Base-by-base conservation (phyloP, 2,888 invertebrate species). In the Erebia ligea region DNA sequence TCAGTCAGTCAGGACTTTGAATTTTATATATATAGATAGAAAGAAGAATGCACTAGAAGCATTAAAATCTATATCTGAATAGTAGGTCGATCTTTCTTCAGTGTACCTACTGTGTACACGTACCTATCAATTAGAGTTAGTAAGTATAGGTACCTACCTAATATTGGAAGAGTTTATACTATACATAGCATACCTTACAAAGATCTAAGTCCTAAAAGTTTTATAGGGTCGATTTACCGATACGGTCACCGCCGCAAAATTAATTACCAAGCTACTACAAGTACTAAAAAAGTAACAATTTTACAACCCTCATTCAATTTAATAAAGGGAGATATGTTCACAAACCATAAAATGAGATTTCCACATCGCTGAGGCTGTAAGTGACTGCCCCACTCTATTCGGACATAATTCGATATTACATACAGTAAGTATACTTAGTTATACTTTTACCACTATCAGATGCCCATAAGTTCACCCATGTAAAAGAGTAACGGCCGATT, bases 261-360 rank as follows among this genome's bases (percentile, higher is more conserved):
- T 40, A 59, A 67, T 67, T 61, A 52, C 40, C 40, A 61, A n/a
- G 40, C 15, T 19, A 34, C 34, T 34, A 34, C 34, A n/a, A 67
- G 17, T 50, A 52, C 48, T 67, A 25, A 64, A 71, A 70, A 69
- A 68, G 48, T 66, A 68, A 42, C 67, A 67, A 66, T 69, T 74
- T 69, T 63, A 64, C 40, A 67, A 56, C 75, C 68, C 73, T 62
- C 76, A 75, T 76, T 74, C 78, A 78, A 82, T 82, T 81, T 81
- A 84, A 84, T 84, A 83, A 82, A 80, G 80, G 81, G 72, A 80
- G 77, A 81, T 79, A 79, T 81, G 82, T 79, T 78, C 84, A 85
- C 81, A 79, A 80, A 83, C 82, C 87, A 82, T 88, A 84, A 86
- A 89, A 89, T 86, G 79, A 87, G 83, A 84, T 87, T 83, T 82